Conservation (phyloP, 2,113 vertebrate genomes). For the Galemys pyrenaicus region DNA sequence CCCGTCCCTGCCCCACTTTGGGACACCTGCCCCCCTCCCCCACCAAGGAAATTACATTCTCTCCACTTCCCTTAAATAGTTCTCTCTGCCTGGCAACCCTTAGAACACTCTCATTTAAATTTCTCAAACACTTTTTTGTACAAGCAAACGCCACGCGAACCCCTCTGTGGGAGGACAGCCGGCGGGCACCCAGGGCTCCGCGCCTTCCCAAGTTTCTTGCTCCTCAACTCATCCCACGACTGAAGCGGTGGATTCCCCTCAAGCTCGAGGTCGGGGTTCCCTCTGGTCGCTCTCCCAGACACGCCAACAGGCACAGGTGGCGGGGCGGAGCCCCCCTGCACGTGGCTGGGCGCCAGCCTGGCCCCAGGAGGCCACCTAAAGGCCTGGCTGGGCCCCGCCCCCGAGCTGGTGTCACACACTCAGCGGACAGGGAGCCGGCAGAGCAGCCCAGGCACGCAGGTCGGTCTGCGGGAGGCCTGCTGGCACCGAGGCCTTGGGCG, state of each 20-base stretch:
- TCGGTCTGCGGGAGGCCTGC: too few relatives aligned
- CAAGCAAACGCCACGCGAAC: conserved; percentile 43
- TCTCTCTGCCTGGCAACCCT: conserved; percentile 40
- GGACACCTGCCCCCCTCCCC: conserved; percentile 10
- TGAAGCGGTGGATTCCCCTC: not conserved
- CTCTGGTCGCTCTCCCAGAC: not conserved
- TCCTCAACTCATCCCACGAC: not conserved
- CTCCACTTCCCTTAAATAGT: conserved; percentile 54
- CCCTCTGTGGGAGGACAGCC: not conserved
- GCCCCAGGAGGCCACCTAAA: not conserved
- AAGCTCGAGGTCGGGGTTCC: not conserved
- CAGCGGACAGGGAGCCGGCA: too few relatives aligned
- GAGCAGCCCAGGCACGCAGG: too few relatives aligned
- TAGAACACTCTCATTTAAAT: not conserved
- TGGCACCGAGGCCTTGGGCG: conserved; percentile 62
- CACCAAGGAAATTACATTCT: conserved; percentile 38
- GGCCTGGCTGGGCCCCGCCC: not conserved
- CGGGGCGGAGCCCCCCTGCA: too few relatives aligned
- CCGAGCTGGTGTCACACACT: not conserved
- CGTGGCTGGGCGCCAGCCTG: too few relatives aligned
- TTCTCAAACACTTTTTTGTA: not conserved
- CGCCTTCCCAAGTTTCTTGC: not conserved
- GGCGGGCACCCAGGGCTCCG: too few relatives aligned
- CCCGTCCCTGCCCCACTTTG: conserved; percentile 44
- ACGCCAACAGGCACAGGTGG: not conserved